A percentile compares a stretch with the other conserved stretches of the same genome.
phyloP scores from a whole-genome alignment of 2,888 invertebrate species.

The Pachydiplax longipennis region DNA sequence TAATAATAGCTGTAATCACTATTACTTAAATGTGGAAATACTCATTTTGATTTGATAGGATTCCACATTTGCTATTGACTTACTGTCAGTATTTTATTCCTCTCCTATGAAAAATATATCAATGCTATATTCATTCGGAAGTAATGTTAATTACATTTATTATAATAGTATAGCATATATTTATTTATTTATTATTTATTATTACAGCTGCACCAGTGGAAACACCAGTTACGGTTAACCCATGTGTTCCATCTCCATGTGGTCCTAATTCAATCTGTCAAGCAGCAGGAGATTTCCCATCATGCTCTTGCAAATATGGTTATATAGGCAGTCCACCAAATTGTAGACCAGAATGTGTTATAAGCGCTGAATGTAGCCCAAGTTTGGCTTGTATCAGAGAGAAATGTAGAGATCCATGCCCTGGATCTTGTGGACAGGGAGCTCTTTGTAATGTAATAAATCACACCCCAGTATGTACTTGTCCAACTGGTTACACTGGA shows the following conservation, averaged over 20 bases:
- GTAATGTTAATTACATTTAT: too few relatives aligned
- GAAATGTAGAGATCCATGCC: slow-evolving; percentile 79
- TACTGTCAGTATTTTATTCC: too few relatives aligned
- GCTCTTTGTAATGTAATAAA: slow-evolving; percentile 77
- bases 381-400: slow-evolving; percentile 76
- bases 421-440: slow-evolving; percentile 76
- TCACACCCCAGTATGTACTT: slow-evolving; percentile 80
- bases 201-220: slow-evolving; percentile 47
- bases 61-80: too few relatives aligned
- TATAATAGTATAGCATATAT: too few relatives aligned
- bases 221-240: slow-evolving; percentile 60
- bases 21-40: too few relatives aligned
- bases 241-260: slow-evolving; percentile 75
- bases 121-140: too few relatives aligned
- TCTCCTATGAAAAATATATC: too few relatives aligned
- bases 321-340: slow-evolving; percentile 76
- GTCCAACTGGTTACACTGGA: slow-evolving; percentile 74
- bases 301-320: slow-evolving; percentile 71
- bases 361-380: slow-evolving; percentile 75
- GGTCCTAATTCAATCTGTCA: slow-evolving; percentile 66
- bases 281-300: slow-evolving; percentile 56
- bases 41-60: too few relatives aligned
- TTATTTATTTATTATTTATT: not conserved
- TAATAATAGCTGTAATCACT: too few relatives aligned
- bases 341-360: slow-evolving; percentile 76